These are phyloP conservation scores for Buceros bicornis DNA, from an alignment of 2,797 vertebrate species.

Conservation along the genomic window DNA sequence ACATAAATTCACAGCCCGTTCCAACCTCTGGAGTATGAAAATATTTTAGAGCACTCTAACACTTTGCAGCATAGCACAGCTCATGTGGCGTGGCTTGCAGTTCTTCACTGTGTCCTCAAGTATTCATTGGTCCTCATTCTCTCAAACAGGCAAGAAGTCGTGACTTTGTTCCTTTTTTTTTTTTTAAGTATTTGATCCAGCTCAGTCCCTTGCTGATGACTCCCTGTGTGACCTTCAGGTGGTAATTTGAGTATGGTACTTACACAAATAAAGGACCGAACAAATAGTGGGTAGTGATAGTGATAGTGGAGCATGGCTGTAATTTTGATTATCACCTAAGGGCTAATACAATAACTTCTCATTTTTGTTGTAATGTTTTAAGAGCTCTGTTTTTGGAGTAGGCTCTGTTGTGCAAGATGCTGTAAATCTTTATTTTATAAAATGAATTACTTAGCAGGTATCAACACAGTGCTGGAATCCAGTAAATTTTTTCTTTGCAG, in stretches of 20 bases:
- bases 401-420: background rate
- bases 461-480: background rate
- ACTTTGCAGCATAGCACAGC: background rate
- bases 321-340: background rate
- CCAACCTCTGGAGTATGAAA: background rate
- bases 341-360: background rate
- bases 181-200: background rate
- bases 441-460: background rate
- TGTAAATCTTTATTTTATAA: background rate
- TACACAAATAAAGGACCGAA: background rate
- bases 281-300: background rate
- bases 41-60: background rate
- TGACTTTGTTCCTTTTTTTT: background rate
- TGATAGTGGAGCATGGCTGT: background rate
- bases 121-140: background rate
- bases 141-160: background rate
- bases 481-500: background rate
- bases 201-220: background rate
- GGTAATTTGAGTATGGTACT: background rate
- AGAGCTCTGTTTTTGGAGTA: background rate
- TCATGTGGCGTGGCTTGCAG: background rate
- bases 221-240: background rate
- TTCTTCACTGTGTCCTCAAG: background rate
- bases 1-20: conserved; percentile 48
- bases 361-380: background rate